Evolutionary conservation across 2,888 invertebrate species (phyloP).

Genomic region (Ichneumon xanthorius): DNA sequence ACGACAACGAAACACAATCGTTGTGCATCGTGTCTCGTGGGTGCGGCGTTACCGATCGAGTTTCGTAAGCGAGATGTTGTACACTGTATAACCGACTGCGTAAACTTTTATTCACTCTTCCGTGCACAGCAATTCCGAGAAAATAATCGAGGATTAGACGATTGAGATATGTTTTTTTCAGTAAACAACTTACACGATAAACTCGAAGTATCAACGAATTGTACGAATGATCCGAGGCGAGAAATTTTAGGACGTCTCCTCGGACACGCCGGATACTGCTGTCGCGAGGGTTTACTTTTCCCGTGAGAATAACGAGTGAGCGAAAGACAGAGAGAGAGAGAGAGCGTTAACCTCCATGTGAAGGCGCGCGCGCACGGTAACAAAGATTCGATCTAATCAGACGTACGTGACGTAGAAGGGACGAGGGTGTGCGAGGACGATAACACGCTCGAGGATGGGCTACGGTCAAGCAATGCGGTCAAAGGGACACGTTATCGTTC

Average conservation of each 20-base stretch:
- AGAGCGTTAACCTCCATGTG: slow-evolving; percentile 63
- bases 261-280: slow-evolving; percentile 47
- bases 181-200: background rate
- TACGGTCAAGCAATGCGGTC: slow-evolving; percentile 37
- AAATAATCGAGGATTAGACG: background rate
- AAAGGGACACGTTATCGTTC: slow-evolving; percentile 23
- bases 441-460: slow-evolving; percentile 29
- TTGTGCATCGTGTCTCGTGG: background rate
- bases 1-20: background rate
- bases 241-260: slow-evolving; percentile 20
- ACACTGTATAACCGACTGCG: background rate
- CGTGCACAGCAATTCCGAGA: background rate
- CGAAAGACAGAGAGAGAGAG: slow-evolving; percentile 17
- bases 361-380: slow-evolving; percentile 63
- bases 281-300: slow-evolving; percentile 49
- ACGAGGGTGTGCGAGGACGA: slow-evolving; percentile 38
- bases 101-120: background rate
- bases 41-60: slow-evolving; percentile 1
- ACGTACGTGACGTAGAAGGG: slow-evolving; percentile 49
- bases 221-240: background rate
- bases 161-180: background rate
- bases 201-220: background rate
- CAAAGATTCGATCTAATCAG: slow-evolving; percentile 67
- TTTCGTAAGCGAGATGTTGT: background rate
- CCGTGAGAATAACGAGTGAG: slow-evolving; percentile 40